phyloP scores from a whole-genome alignment of 2,888 invertebrate species.

The Gastracanthus pulcherrimus region DNA sequence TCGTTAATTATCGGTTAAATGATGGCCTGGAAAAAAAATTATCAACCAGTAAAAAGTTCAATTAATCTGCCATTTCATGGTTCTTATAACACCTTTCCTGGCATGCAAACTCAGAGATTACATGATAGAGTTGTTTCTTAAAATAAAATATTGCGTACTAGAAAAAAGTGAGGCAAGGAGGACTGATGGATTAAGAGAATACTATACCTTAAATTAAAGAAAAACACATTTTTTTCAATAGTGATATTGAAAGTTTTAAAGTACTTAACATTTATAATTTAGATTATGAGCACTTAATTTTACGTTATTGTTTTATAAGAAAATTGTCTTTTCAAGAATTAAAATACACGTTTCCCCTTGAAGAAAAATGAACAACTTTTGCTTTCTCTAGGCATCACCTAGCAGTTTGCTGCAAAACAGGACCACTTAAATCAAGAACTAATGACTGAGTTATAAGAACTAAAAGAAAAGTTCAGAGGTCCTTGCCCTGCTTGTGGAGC shows the following conservation, averaged over 20 bases:
- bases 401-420: background rate
- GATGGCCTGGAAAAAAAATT: conserved; percentile 51
- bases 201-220: too few relatives aligned
- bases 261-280: too few relatives aligned
- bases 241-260: too few relatives aligned
- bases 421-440: background rate
- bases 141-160: conserved; percentile 18
- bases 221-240: too few relatives aligned
- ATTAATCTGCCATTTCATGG: background rate
- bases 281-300: too few relatives aligned
- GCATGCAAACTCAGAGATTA: conserved; percentile 8
- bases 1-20: conserved; percentile 33
- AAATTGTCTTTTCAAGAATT: too few relatives aligned
- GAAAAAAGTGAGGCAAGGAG: conserved; percentile 26
- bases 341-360: too few relatives aligned
- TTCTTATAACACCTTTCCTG: background rate
- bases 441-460: background rate
- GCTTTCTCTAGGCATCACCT: conserved; percentile 5
- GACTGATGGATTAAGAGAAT: background rate
- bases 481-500: background rate
- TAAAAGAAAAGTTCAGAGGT: background rate
- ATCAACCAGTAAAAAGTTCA: conserved; percentile 23
- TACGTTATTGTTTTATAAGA: too few relatives aligned
- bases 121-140: conserved; percentile 1
- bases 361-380: background rate